A percentile compares a stretch with the other conserved stretches of the same genome.
Conservation (phyloP, 2,113 vertebrate genomes). For the Microcebus ravelobensis region DNA sequence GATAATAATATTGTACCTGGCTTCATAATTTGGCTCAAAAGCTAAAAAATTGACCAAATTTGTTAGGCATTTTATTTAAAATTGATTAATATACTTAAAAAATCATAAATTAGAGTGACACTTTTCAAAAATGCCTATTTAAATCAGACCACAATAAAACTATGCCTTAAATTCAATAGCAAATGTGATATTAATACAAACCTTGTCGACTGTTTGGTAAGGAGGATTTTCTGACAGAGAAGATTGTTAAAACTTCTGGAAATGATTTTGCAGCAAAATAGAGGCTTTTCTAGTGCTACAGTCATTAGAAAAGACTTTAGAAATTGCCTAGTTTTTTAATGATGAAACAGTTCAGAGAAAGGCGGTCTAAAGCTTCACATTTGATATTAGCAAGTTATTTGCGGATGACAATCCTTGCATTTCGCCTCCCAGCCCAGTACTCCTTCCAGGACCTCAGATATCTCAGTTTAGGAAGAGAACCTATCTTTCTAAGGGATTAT, state of each 20-base stretch:
- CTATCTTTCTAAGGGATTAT: neutral
- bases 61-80: constrained; percentile 70
- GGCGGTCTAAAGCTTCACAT: neutral
- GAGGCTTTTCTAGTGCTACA: neutral
- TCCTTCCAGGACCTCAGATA: neutral
- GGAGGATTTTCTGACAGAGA: neutral
- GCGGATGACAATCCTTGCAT: neutral
- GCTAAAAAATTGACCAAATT: constrained; percentile 70
- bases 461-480: neutral
- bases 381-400: neutral
- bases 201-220: neutral
- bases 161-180: constrained; percentile 39
- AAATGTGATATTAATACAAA: constrained; percentile 33
- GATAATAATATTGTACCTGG: constrained; percentile 73
- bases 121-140: constrained; percentile 55
- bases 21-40: constrained; percentile 72
- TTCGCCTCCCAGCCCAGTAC: neutral
- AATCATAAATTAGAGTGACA: constrained; percentile 57
- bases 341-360: neutral
- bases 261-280: neutral
- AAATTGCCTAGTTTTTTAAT: neutral
- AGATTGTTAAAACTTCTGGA: neutral
- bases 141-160: constrained; percentile 55
- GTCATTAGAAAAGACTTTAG: neutral
- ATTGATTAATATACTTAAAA: constrained; percentile 27